Evolutionary conservation across 2,797 vertebrate species (phyloP).

Genomic region (Rhinatrema bivittatum): DNA sequence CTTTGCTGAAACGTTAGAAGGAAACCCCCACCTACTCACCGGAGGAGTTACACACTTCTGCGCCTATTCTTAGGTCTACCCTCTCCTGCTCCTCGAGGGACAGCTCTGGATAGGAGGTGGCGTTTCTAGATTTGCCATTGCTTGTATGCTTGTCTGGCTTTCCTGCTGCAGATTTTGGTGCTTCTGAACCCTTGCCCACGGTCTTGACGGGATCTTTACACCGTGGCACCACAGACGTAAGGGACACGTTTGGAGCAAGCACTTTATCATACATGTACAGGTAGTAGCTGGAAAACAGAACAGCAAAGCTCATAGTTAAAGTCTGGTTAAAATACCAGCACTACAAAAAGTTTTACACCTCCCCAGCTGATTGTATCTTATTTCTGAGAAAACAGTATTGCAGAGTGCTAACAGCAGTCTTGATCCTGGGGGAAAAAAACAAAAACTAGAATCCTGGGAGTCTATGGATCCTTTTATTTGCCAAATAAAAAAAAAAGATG

Average conservation of each 20-base stretch:
- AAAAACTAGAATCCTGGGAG: too few species aligned
- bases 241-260: slow-evolving; percentile 91
- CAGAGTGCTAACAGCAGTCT: too few species aligned
- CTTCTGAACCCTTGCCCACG: slow-evolving; percentile 34
- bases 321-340: too few species aligned
- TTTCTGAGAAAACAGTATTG: too few species aligned
- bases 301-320: slow-evolving; percentile 10
- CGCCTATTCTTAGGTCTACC: slow-evolving; percentile 51
- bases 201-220: slow-evolving; percentile 56
- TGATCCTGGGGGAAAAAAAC: too few species aligned
- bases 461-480: too few species aligned
- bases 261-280: slow-evolving; percentile 96
- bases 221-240: slow-evolving; percentile 54
- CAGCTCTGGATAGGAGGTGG: slow-evolving; percentile 51
- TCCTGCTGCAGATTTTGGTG: slow-evolving; percentile 37
- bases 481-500: too few species aligned
- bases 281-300: slow-evolving; percentile 75
- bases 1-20: too few species aligned
- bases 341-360: too few species aligned
- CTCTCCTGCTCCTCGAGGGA: slow-evolving; percentile 64
- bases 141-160: slow-evolving; percentile 40
- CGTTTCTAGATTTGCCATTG: slow-evolving; percentile 48
- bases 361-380: too few species aligned
- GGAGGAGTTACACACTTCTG: slow-evolving; percentile 33
- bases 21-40: too few species aligned